These are phyloP conservation scores for Delia radicum DNA, from an alignment of 1,140 invertebrate species.

Conservation along the genomic window DNA sequence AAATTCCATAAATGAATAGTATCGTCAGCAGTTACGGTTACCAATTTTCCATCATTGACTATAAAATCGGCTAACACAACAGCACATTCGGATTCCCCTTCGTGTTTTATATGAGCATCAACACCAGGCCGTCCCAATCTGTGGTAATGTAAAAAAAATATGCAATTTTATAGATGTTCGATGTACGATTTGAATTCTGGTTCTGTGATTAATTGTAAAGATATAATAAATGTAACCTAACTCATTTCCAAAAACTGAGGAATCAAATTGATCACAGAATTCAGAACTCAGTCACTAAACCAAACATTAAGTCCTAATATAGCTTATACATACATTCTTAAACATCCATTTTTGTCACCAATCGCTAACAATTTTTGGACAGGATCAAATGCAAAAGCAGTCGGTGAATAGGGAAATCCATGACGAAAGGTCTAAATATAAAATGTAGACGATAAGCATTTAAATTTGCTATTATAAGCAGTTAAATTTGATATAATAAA, in stretches of 20 bases:
- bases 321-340: slow-evolving; percentile 87
- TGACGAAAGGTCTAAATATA: slow-evolving; percentile 86
- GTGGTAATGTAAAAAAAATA: neutral
- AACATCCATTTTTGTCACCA: slow-evolving; percentile 91
- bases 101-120: slow-evolving; percentile 89
- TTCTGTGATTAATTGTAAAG: too few relatives aligned
- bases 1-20: slow-evolving; percentile 97
- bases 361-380: slow-evolving; percentile 95
- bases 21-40: slow-evolving; percentile 93
- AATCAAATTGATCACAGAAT: too few relatives aligned
- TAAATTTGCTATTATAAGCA: too few relatives aligned
- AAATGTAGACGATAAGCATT: too few relatives aligned
- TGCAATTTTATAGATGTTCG: too few relatives aligned
- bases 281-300: too few relatives aligned
- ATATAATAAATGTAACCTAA: too few relatives aligned
- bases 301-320: too few relatives aligned
- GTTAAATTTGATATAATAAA: too few relatives aligned
- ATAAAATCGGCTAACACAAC: slow-evolving; percentile 92
- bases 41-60: slow-evolving; percentile 92
- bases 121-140: slow-evolving; percentile 94
- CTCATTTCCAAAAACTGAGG: too few relatives aligned
- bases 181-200: too few relatives aligned
- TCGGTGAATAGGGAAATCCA: slow-evolving; percentile 98
- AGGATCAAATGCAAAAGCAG: slow-evolving; percentile 95
- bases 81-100: slow-evolving; percentile 66